Base-by-base conservation (phyloP, 2,797 vertebrate genomes). In the Intellagama lesueurii region DNA sequence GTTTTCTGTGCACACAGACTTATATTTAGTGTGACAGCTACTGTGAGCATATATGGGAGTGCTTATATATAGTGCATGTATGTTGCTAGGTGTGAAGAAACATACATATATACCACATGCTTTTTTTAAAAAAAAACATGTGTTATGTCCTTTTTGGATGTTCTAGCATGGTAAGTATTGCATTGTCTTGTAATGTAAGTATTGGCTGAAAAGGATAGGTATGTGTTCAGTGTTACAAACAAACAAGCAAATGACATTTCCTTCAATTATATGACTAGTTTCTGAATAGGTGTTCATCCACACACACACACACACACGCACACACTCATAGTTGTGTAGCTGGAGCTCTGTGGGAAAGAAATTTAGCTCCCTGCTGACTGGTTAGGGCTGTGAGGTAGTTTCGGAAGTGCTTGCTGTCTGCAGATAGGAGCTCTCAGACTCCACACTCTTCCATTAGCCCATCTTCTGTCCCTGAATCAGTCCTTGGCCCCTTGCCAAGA, bases 391-490 rank as follows among this genome's bases (percentile, higher is more conserved):
- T 68, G 69, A 81, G 44, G 44, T 76, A 60, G 49, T 89, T 89
- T 91, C 64, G 86, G 94, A 95, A 95, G 93, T 91, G 91, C 93
- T 94, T 92, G 64, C 49, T 94, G 93, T 91, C 92, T 56, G 0
- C 92, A 93, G 95, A 94, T 95, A 93, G 93, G 92, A 88, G 75
- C 0, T 69, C 89, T 94, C 92, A 94, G 95, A 95, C 94, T 95
- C 94, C 93, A 92, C 85, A 87, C 93, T 96, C 94, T 94, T 93
- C 35, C 85, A 92, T 93, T 93, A 92, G 83, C 91, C 95, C 9
- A 77, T 93, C 94, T 95, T 96, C 94, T 66, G 44, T 85, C 93
- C 94, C 95, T 97, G 96, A 97, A 94, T 97, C 96, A 96, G 93
- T 92, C 1, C 92, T 90, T 97, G 97, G 96, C 95, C 64, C 22